phyloP scores from a whole-genome alignment of 2,888 invertebrate species.

The Phrixothrix hirtus region DNA sequence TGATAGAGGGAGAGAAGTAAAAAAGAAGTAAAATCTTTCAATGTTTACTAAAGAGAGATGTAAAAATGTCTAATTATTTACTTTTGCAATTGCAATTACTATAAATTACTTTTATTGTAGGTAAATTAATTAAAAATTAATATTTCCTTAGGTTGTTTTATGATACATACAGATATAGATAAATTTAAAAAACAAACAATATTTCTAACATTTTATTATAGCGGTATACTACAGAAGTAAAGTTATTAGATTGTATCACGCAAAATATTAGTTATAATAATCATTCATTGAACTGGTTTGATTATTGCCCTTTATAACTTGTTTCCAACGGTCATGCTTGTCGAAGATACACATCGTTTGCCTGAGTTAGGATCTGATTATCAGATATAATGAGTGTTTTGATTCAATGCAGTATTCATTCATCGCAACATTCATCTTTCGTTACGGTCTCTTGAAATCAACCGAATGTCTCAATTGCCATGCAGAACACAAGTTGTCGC shows the following conservation, averaged over 20 bases:
- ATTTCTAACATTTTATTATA: too few relatives aligned
- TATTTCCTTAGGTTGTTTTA: too few relatives aligned
- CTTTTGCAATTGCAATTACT: too few relatives aligned
- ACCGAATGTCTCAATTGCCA: slow-evolving; percentile 48
- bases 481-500: slow-evolving; percentile 17
- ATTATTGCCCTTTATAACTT: slow-evolving; percentile 48
- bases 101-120: too few relatives aligned
- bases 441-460: slow-evolving; percentile 38
- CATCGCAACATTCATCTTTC: slow-evolving; percentile 38
- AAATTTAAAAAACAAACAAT: too few relatives aligned
- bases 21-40: too few relatives aligned
- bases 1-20: too few relatives aligned
- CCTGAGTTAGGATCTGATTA: slow-evolving; percentile 33
- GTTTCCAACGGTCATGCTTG: slow-evolving; percentile 44
- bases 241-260: slow-evolving; percentile 38
- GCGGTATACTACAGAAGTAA: too few relatives aligned
- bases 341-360: slow-evolving; percentile 44
- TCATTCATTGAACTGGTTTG: slow-evolving; percentile 42
- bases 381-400: slow-evolving; percentile 50
- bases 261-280: slow-evolving; percentile 38
- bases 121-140: too few relatives aligned
- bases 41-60: too few relatives aligned
- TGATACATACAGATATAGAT: too few relatives aligned
- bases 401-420: slow-evolving; percentile 47
- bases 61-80: too few relatives aligned